These are phyloP conservation scores for Syngnathus acus DNA, from an alignment of 2,797 vertebrate species.

Conservation along the genomic window DNA sequence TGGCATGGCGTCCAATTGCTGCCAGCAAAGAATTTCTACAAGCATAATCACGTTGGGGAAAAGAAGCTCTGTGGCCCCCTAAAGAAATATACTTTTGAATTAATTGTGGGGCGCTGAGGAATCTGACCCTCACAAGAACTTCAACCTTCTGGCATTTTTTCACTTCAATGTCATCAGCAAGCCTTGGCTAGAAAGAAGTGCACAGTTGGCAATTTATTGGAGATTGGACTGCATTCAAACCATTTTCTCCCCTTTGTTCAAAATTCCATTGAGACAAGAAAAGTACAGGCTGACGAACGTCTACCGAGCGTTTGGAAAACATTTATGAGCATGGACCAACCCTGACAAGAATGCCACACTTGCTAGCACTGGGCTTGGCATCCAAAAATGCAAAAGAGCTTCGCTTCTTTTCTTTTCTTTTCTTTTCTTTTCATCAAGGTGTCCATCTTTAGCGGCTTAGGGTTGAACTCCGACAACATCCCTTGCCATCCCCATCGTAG, in stretches of 20 bases:
- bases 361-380: background rate
- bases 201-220: background rate
- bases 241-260: background rate
- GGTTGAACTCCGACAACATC: constrained; percentile 5
- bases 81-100: constrained; percentile 5
- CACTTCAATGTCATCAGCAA: no score
- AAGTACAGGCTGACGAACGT: no score
- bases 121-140: background rate
- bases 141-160: background rate
- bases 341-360: no score
- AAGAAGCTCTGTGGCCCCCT: background rate
- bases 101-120: background rate
- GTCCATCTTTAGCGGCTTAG: background rate
- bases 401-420: no score
- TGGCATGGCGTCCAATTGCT: background rate
- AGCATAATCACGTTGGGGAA: background rate
- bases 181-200: background rate
- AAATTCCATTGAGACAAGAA: no score
- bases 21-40: background rate
- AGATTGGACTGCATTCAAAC: background rate
- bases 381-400: background rate
- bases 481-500: constrained; percentile 7
- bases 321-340: no score
- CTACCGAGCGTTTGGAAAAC: no score
- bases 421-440: no score